Conservation (phyloP, 2,888 invertebrate genomes). For the Sminthurides aquaticus region DNA sequence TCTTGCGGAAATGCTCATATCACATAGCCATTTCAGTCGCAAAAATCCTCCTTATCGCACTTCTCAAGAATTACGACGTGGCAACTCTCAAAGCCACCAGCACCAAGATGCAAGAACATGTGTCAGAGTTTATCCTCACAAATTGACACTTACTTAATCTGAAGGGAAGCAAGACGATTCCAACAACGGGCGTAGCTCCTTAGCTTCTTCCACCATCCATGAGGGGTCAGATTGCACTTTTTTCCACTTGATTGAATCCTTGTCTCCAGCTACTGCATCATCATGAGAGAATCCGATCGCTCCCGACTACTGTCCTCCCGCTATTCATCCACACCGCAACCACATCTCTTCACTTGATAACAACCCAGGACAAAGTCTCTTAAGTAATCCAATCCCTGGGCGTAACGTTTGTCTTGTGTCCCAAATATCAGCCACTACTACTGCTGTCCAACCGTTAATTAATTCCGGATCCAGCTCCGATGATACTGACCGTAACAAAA, state of each 20-base stretch:
- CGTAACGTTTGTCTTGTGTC: constrained; percentile 24
- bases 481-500: too few species aligned
- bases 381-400: constrained; percentile 17
- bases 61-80: too few species aligned
- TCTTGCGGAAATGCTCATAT: not conserved
- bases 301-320: too few species aligned
- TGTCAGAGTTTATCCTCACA: not conserved
- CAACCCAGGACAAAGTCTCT: not conserved
- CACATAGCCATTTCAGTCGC: constrained; percentile 13
- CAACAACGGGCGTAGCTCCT: not conserved
- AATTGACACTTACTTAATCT: not conserved
- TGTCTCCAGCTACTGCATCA: not conserved
- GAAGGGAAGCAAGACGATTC: too few species aligned
- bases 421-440: not conserved
- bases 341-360: too few species aligned
- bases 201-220: not conserved
- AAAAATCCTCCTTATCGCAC: not conserved
- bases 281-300: too few species aligned
- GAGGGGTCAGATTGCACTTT: constrained; percentile 13
- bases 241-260: constrained; percentile 14
- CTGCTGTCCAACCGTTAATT: not conserved
- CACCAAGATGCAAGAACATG: not conserved
- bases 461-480: too few species aligned
- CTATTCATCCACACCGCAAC: too few species aligned
- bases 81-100: too few species aligned